Evolutionary conservation across 1,140 invertebrate species (phyloP).

Genomic region (Pachyrhynchus sulphureomaculatus): DNA sequence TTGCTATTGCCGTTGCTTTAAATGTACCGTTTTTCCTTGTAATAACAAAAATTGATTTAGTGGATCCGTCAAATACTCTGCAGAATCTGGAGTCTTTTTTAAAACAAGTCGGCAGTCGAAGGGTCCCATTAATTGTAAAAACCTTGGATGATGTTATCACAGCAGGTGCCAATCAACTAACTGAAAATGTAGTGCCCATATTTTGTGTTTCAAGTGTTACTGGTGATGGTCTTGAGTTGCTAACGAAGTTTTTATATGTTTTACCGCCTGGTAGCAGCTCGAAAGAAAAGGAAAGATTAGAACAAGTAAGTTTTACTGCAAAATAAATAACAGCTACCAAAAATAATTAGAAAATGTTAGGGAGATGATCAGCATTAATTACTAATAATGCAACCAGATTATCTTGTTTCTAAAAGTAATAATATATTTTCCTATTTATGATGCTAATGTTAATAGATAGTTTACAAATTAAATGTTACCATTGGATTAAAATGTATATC

Average conservation of each 20-base stretch:
- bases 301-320: constrained; percentile 54
- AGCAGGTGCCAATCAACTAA: constrained; percentile 62
- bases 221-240: constrained; percentile 77
- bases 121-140: constrained; percentile 66
- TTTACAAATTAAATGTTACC: too few relatives aligned
- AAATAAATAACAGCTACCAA: too few relatives aligned
- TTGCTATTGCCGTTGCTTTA: constrained; percentile 78
- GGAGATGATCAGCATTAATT: too few relatives aligned
- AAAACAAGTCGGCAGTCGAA: constrained; percentile 54
- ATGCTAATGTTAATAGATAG: too few relatives aligned
- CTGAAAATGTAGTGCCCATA: constrained; percentile 76
- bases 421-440: too few relatives aligned
- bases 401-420: too few relatives aligned
- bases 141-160: constrained; percentile 73
- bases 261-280: constrained; percentile 69
- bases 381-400: too few relatives aligned
- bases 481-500: too few relatives aligned
- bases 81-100: constrained; percentile 65
- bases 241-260: constrained; percentile 78
- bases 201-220: constrained; percentile 95
- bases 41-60: constrained; percentile 86
- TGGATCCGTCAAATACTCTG: constrained; percentile 61
- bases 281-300: constrained; percentile 71
- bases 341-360: too few relatives aligned
- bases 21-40: constrained; percentile 89